phyloP scores from a whole-genome alignment of 1,140 invertebrate species.

The Bombus vancouverensis region DNA sequence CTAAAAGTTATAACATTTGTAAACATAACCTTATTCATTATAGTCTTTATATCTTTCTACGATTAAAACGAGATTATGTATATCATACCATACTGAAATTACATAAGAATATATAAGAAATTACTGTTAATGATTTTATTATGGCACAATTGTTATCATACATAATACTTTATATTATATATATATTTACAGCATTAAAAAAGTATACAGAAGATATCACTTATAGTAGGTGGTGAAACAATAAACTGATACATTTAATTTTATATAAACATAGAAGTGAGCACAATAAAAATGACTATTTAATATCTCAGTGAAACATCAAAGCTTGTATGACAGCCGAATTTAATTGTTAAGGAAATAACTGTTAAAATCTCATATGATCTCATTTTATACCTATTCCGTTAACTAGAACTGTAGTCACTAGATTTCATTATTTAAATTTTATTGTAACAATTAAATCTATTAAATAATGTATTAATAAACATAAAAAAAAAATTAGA shows the following conservation, averaged over 20 bases:
- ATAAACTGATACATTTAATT: background rate
- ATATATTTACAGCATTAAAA: too few species aligned
- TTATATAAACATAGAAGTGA: background rate
- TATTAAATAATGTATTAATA: background rate
- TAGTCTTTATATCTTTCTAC: background rate
- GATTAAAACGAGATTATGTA: background rate
- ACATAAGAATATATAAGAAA: background rate
- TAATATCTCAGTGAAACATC: background rate
- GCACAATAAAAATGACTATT: background rate
- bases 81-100: background rate
- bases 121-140: background rate
- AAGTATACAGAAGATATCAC: background rate
- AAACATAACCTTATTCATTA: conserved; percentile 32
- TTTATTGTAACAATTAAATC: background rate
- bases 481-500: background rate
- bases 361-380: background rate
- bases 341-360: background rate
- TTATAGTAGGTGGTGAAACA: background rate
- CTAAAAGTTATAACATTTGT: background rate
- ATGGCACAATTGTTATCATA: background rate
- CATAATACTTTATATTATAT: background rate
- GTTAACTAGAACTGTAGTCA: background rate
- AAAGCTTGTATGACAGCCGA: background rate
- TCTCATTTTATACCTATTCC: too few species aligned
- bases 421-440: background rate